phyloP scores from a whole-genome alignment of 1,140 invertebrate species.

The Calycopis cecrops region DNA sequence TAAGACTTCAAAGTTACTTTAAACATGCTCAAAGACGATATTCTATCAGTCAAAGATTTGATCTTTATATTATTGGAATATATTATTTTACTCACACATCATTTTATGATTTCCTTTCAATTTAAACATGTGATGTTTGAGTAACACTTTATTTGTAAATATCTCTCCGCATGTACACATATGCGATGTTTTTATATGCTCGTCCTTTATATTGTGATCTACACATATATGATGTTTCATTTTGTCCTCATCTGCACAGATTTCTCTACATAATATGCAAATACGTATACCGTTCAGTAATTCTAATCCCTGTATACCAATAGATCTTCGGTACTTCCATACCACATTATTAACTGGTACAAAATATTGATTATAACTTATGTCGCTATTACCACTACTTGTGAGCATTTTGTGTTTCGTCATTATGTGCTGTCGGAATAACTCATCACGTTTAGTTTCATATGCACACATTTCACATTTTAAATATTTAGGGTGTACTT shows the following conservation, averaged over 20 bases:
- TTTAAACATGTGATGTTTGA: conserved; percentile 50
- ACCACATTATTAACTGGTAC: conserved; percentile 2
- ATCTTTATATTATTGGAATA: too few species aligned
- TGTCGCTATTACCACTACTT: not conserved
- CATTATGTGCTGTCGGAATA: conserved; percentile 29
- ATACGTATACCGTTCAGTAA: conserved; percentile 26
- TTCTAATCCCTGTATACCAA: conserved; percentile 20
- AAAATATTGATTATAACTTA: conserved; percentile 23
- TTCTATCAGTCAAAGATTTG: too few species aligned
- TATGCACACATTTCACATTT: conserved; percentile 33
- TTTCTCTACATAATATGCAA: conserved; percentile 40
- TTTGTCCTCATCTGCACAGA: conserved; percentile 23
- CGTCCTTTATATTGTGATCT: conserved; percentile 15
- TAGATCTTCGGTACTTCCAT: conserved; percentile 15
- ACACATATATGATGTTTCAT: conserved; percentile 28
- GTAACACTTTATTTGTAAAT: conserved; percentile 38
- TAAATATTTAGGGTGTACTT: conserved; percentile 25
- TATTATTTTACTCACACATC: conserved; percentile 3
- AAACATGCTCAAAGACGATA: too few species aligned
- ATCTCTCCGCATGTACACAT: conserved; percentile 37
- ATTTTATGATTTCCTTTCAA: conserved; percentile 30
- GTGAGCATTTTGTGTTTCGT: conserved; percentile 23
- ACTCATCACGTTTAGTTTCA: conserved; percentile 20
- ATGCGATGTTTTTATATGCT: conserved; percentile 10
- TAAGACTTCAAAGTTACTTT: too few species aligned